Conservation (phyloP, 2,113 vertebrate genomes). For the Cyanistes caeruleus region DNA sequence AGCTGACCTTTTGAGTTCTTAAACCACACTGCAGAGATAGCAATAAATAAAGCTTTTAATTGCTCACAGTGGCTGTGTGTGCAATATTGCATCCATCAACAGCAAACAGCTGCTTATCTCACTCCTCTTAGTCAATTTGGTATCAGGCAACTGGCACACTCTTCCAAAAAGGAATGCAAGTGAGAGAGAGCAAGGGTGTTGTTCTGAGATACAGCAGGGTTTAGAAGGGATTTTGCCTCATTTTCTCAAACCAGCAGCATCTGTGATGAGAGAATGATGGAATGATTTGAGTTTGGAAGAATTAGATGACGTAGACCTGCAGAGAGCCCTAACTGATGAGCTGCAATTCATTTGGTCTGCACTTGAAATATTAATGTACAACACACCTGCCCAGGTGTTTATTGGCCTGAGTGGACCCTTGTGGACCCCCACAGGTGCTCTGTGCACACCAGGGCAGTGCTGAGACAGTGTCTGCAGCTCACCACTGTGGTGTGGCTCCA, state of each 20-base stretch:
- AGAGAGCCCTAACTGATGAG: neutral
- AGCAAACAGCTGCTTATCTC: conserved; percentile 16
- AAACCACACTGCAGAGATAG: neutral
- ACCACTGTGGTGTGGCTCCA: neutral
- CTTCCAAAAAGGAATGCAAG: neutral
- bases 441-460: neutral
- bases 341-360: neutral
- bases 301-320: neutral
- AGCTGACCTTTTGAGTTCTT: conserved; percentile 14
- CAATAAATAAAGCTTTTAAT: conserved; percentile 19
- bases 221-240: neutral
- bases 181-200: neutral
- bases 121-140: neutral
- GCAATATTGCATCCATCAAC: neutral
- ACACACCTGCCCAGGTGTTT: neutral
- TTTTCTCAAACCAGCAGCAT: neutral
- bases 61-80: neutral
- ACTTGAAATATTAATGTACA: neutral
- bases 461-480: neutral
- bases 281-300: neutral
- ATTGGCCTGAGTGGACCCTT: neutral
- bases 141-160: neutral
- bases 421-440: neutral
- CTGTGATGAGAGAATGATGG: neutral
- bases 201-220: neutral